Evolutionary conservation across 2,113 vertebrate species (phyloP).

Genomic region (Butastur rufipennis): DNA sequence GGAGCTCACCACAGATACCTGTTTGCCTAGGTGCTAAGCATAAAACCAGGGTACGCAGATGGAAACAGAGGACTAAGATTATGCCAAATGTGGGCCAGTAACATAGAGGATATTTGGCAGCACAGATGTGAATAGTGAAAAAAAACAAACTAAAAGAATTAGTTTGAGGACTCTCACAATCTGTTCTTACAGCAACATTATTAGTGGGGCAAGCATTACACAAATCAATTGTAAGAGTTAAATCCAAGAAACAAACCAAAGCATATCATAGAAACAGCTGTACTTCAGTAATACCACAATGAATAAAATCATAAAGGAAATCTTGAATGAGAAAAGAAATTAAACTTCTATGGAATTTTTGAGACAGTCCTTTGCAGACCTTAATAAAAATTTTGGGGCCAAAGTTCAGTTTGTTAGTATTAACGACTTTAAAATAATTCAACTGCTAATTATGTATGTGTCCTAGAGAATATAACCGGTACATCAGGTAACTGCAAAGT

Average conservation of each 20-base stretch:
- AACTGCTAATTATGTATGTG: background rate
- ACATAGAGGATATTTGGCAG: background rate
- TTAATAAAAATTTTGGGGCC: background rate
- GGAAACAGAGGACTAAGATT: background rate
- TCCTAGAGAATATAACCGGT: background rate
- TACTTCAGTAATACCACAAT: background rate
- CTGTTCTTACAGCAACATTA: background rate
- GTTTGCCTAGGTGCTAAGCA: too few relatives aligned
- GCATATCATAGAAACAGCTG: background rate
- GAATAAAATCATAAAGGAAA: background rate
- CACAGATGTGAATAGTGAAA: background rate
- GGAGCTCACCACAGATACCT: background rate
- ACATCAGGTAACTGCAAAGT: background rate
- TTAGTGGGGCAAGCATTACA: background rate
- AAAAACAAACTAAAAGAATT: background rate
- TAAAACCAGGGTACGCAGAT: background rate
- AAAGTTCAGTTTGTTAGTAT: background rate
- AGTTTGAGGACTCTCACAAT: background rate
- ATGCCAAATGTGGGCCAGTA: background rate
- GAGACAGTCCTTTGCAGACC: background rate
- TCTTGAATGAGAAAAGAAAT: background rate
- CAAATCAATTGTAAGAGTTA: background rate
- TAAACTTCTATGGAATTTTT: background rate
- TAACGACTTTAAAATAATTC: background rate
- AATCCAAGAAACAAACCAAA: background rate